Percentiles rank a stretch among this genome's conserved stretches.
Conservation (phyloP, 1,140 invertebrate genomes). For the Psix sp. region DNA sequence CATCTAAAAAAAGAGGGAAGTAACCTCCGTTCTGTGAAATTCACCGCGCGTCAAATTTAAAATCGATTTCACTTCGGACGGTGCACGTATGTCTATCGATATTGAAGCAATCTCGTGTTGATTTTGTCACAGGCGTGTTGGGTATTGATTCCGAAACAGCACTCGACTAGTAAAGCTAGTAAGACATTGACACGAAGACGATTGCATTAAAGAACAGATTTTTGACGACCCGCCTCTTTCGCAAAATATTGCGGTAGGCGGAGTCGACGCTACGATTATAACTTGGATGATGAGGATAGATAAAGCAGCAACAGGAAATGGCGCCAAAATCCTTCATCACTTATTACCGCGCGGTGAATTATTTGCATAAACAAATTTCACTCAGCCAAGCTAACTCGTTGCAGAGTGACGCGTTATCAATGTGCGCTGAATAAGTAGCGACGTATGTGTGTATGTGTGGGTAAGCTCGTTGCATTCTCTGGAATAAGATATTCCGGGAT, state of each 20-base stretch:
- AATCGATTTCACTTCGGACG: constrained; percentile 62
- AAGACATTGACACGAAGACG: constrained; percentile 23
- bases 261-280: constrained; percentile 48
- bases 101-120: constrained; percentile 53
- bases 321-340: constrained; percentile 55
- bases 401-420: constrained; percentile 50
- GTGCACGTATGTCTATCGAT: constrained; percentile 37
- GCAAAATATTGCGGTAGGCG: too few relatives aligned
- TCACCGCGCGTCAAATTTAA: constrained; percentile 62
- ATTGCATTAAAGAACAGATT: too few relatives aligned
- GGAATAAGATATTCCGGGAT: constrained; percentile 32
- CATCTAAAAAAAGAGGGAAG: constrained; percentile 33
- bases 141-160: too few relatives aligned
- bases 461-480: constrained; percentile 11
- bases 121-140: constrained; percentile 34
- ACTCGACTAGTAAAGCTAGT: too few relatives aligned
- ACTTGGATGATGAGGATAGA: constrained; percentile 47
- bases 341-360: constrained; percentile 65
- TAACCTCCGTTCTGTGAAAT: constrained; percentile 59
- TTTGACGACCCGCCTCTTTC: too few relatives aligned
- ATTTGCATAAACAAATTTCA: constrained; percentile 74
- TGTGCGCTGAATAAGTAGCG: constrained; percentile 14
- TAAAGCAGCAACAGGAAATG: constrained; percentile 55
- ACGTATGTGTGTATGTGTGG: neutral
- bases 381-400: constrained; percentile 62